These are phyloP conservation scores for Hemicordylus capensis DNA, from an alignment of 2,113 vertebrate species.

Conservation along the genomic window DNA sequence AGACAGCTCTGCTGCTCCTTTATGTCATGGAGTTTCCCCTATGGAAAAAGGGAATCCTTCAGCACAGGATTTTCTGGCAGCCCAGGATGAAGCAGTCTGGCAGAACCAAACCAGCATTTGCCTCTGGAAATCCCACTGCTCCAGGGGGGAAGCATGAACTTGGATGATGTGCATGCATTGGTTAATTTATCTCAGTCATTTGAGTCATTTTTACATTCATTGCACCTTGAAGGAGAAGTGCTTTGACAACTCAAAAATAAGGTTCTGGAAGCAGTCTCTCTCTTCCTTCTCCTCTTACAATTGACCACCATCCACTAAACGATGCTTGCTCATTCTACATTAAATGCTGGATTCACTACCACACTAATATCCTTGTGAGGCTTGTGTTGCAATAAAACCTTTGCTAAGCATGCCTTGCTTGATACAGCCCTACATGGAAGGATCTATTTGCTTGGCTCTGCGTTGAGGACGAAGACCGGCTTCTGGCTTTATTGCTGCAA, in stretches of 20 bases:
- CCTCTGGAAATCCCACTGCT: background rate
- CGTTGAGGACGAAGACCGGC: background rate
- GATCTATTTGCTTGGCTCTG: background rate
- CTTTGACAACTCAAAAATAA: background rate
- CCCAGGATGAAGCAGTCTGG: background rate
- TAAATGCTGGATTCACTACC: background rate
- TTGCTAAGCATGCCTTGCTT: background rate
- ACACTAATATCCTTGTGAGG: background rate
- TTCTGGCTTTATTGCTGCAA: background rate
- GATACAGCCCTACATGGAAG: background rate
- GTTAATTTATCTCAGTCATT: background rate
- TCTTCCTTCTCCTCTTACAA: background rate
- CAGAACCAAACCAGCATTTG: background rate
- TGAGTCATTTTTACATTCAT: background rate
- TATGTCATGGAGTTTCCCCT: fast-evolving
- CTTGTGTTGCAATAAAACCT: slow-evolving; percentile 6
- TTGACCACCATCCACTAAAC: too few relatives aligned
- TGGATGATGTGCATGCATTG: background rate
- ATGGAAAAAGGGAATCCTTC: background rate
- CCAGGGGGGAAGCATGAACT: background rate
- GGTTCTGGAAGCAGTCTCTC: too few relatives aligned
- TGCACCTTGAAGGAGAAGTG: background rate
- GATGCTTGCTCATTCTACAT: background rate
- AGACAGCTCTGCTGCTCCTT: background rate
- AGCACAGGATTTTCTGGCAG: fast-evolving